Evolutionary conservation across 2,113 vertebrate genomes (phyloP).

Genomic region (Cyanoderma ruficeps): DNA sequence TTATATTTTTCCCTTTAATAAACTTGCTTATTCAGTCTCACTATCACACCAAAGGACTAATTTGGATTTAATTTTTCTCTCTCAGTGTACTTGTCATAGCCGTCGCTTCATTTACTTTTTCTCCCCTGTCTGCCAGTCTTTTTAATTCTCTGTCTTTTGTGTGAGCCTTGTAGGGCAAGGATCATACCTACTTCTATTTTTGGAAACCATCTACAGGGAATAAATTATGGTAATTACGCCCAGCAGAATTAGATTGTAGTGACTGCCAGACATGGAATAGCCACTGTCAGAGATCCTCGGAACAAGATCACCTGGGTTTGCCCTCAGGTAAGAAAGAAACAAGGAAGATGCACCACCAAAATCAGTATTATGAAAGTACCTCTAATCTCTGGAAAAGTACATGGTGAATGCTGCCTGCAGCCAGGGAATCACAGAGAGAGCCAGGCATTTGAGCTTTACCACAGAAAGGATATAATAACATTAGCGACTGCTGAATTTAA

Average conservation of each 20-base stretch:
- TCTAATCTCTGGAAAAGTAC: conserved; percentile 23
- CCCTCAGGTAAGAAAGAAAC: background rate
- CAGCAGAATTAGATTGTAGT: conserved; percentile 42
- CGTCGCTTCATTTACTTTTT: background rate
- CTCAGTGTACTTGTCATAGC: background rate
- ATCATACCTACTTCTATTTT: conserved; percentile 48
- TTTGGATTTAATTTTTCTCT: conserved; percentile 41
- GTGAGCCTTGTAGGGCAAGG: conserved; percentile 7
- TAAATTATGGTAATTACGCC: conserved; percentile 55
- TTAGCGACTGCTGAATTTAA: conserved; percentile 1
- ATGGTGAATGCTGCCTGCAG: background rate
- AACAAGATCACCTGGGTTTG: conserved; percentile 27
- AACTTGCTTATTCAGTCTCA: conserved; percentile 48
- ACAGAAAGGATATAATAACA: background rate
- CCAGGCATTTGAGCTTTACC: background rate
- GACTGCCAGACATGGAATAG: conserved; percentile 38
- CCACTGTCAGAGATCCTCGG: conserved; percentile 35
- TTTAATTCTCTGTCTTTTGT: conserved; percentile 35
- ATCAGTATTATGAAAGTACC: background rate
- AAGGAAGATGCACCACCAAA: conserved; percentile 16
- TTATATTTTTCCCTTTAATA: conserved; percentile 28
- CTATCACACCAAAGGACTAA: conserved; percentile 17
- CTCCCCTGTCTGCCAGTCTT: background rate
- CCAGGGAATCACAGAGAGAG: background rate
- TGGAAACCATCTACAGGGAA: conserved; percentile 33